Conservation (phyloP, 2,113 vertebrate genomes). For the Physeter macrocephalus region DNA sequence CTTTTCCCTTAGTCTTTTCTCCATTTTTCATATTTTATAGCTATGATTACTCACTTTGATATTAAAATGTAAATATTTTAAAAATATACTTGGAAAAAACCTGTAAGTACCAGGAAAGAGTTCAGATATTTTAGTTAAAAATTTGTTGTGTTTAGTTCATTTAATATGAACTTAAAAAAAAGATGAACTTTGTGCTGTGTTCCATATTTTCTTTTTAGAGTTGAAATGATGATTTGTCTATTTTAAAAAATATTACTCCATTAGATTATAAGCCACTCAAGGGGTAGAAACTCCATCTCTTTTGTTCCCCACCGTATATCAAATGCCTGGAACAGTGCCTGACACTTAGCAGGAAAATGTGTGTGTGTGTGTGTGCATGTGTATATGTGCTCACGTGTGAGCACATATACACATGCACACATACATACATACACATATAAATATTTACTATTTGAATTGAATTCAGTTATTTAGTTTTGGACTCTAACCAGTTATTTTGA, state of each 20-base stretch:
- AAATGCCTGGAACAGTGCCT: neutral
- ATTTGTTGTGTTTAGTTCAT: neutral
- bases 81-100: neutral
- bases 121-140: conserved; percentile 6
- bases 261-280: neutral
- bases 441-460: neutral
- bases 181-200: neutral
- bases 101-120: neutral
- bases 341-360: neutral
- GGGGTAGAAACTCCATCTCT: neutral
- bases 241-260: neutral
- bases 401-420: rapidly evolving
- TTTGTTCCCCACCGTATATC: neutral
- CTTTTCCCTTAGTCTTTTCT: neutral
- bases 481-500: neutral
- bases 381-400: too few relatives aligned
- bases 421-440: rapidly evolving
- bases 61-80: conserved; percentile 16
- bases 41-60: neutral
- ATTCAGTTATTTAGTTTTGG: neutral
- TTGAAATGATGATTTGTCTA: neutral
- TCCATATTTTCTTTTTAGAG: neutral
- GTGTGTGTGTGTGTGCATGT: too few relatives aligned
- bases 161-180: neutral
- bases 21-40: neutral